Conservation (phyloP, 2,797 vertebrate genomes). For the Distichodus sexfasciatus region DNA sequence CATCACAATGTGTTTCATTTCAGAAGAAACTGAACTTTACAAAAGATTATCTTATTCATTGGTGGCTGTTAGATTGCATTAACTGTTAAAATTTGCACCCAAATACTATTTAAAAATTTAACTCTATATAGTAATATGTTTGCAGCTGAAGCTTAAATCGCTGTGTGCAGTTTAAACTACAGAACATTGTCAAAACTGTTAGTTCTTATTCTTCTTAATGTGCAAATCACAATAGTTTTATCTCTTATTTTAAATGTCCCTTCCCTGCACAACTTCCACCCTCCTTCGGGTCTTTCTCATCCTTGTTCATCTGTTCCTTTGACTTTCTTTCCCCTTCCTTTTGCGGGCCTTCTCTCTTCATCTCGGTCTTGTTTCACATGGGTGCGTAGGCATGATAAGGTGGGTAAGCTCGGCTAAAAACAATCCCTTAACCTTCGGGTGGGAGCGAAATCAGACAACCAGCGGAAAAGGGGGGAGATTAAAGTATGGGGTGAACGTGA, state of each 20-base stretch:
- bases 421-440: constrained; percentile 41
- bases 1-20: too few species aligned
- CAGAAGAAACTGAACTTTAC: too few species aligned
- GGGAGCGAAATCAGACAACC: constrained; percentile 32
- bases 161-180: too few species aligned
- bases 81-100: too few species aligned
- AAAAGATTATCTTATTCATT: too few species aligned
- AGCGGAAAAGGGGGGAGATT: constrained; percentile 17
- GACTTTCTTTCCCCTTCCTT: neutral
- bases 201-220: too few species aligned
- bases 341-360: constrained; percentile 15
- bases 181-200: too few species aligned
- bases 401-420: constrained; percentile 33
- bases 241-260: neutral
- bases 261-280: neutral
- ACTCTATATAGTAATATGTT: too few species aligned
- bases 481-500: constrained; percentile 37
- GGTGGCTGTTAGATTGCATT: too few species aligned
- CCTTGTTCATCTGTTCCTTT: neutral
- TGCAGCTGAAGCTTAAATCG: too few species aligned
- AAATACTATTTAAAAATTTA: too few species aligned
- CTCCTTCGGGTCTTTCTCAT: neutral
- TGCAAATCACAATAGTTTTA: neutral
- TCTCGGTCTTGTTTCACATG: constrained; percentile 21
- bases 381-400: constrained; percentile 32